Conservation (phyloP, 2,888 invertebrate species). For the Siphlonurus alternatus region DNA sequence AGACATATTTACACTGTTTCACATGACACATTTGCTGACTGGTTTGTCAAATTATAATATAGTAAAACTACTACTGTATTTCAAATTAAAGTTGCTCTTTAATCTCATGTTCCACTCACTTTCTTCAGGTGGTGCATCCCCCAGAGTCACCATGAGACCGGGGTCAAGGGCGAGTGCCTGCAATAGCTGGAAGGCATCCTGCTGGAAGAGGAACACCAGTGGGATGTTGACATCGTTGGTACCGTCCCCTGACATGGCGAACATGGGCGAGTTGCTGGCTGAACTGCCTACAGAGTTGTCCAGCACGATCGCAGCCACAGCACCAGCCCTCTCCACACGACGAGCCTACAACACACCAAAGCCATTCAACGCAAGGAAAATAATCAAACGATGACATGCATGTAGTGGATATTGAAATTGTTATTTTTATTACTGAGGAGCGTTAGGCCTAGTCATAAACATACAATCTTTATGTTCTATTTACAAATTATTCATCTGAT, state of each 20-base stretch:
- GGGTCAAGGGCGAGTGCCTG: conserved; percentile 38
- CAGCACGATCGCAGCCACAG: conserved; percentile 65
- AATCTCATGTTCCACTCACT: too few species aligned
- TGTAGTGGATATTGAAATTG: background rate
- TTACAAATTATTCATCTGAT: too few species aligned
- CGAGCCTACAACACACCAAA: conserved; percentile 39
- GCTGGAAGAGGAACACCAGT: conserved; percentile 72
- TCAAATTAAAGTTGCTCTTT: too few species aligned
- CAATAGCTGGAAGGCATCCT: conserved; percentile 53
- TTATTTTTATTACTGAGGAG: background rate
- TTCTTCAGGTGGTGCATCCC: too few species aligned
- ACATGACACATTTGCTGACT: too few species aligned
- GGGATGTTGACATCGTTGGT: conserved; percentile 73
- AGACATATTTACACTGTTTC: too few species aligned
- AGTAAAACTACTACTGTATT: too few species aligned
- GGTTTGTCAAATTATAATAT: too few species aligned
- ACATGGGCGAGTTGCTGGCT: conserved; percentile 59
- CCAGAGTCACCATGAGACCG: conserved; percentile 34
- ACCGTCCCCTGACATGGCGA: conserved; percentile 95
- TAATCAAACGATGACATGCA: background rate
- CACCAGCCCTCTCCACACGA: conserved; percentile 64
- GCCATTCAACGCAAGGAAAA: background rate
- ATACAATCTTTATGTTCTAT: too few species aligned
- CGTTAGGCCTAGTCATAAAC: background rate
- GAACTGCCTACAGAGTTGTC: conserved; percentile 67